A percentile compares a stretch with the other conserved stretches of the same genome.
Evolutionary conservation across 2,888 invertebrate species (phyloP).

Genomic region (Magallana nippona): DNA sequence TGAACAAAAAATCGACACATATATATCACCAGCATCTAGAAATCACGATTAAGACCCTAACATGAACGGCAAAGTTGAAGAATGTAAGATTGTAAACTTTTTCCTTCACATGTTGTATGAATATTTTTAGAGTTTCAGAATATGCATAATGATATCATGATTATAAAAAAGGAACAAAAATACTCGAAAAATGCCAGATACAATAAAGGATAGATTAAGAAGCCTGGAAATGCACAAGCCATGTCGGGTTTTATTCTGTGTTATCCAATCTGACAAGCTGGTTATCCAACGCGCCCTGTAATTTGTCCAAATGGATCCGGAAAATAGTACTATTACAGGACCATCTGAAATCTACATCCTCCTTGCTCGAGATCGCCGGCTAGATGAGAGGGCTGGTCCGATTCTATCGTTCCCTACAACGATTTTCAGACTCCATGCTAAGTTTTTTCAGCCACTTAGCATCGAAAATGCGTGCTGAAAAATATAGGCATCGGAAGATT

Average conservation of each 20-base stretch:
- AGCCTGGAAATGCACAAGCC: not conserved
- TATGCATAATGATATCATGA: too few species aligned
- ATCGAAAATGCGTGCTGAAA: not conserved
- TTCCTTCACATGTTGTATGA: too few species aligned
- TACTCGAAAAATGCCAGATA: too few species aligned
- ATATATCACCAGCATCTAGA: too few species aligned
- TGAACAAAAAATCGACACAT: too few species aligned
- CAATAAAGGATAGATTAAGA: too few species aligned
- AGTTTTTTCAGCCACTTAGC: not conserved
- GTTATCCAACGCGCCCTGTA: not conserved
- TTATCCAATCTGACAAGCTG: not conserved
- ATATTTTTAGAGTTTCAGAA: too few species aligned
- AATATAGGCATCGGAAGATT: not conserved
- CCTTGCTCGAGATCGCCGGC: not conserved
- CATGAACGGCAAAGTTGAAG: too few species aligned
- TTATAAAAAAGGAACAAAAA: too few species aligned
- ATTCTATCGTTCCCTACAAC: not conserved
- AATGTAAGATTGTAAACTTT: too few species aligned
- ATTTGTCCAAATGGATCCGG: not conserved
- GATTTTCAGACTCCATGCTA: not conserved
- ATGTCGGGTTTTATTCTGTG: not conserved
- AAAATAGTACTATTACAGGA: not conserved
- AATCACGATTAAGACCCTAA: too few species aligned
- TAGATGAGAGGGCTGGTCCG: conserved; percentile 3
- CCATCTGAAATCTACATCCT: not conserved